phyloP scores from a whole-genome alignment of 2,888 invertebrate genomes.

The Diaphora mendica region DNA sequence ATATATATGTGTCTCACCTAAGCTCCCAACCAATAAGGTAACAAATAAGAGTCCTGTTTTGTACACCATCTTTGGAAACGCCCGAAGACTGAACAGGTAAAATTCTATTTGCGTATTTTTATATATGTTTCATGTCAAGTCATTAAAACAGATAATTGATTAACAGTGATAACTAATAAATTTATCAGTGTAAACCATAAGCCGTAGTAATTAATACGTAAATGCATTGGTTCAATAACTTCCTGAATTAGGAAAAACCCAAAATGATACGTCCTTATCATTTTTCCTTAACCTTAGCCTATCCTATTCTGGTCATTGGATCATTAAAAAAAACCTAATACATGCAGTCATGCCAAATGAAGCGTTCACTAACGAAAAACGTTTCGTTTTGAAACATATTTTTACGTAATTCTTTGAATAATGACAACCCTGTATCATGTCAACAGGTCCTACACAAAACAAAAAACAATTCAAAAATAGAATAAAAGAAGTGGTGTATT shows the following conservation, averaged over 20 bases:
- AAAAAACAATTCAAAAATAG: neutral
- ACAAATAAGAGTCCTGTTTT: slow-evolving; percentile 55
- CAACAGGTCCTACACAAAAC: neutral
- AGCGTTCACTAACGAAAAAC: too few relatives aligned
- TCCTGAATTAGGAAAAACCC: neutral
- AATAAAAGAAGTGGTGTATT: neutral
- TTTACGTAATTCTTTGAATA: too few relatives aligned
- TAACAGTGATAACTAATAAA: neutral
- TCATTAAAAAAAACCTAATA: too few relatives aligned
- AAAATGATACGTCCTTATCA: neutral
- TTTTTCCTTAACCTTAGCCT: too few relatives aligned
- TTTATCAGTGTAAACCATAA: neutral
- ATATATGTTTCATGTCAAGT: neutral
- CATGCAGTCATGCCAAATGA: too few relatives aligned
- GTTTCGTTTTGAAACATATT: too few relatives aligned
- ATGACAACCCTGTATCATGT: too few relatives aligned
- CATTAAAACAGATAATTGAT: neutral
- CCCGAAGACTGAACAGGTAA: slow-evolving; percentile 23
- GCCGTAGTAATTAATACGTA: neutral
- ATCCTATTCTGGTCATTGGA: too few relatives aligned
- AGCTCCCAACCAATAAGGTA: slow-evolving; percentile 60
- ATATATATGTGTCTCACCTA: slow-evolving; percentile 47
- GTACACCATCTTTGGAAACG: slow-evolving; percentile 43
- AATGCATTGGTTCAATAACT: neutral
- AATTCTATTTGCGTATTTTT: neutral